Percentiles rank a stretch among this genome's conserved stretches.
phyloP scores from a whole-genome alignment of 2,888 invertebrate genomes.

The Plebejus anna region DNA sequence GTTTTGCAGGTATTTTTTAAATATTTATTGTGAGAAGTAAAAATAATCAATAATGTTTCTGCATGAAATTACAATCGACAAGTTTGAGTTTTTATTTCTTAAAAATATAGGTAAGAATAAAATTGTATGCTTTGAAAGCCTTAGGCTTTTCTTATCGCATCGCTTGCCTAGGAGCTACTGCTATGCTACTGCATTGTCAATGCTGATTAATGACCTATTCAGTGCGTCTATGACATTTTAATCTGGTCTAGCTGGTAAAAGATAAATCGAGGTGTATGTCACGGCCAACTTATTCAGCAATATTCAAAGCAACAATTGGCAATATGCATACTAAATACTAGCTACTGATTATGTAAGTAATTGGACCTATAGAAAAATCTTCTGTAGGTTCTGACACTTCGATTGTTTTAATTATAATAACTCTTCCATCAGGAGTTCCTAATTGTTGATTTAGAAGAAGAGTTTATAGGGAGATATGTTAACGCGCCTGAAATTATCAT shows the following conservation, averaged over 20 bases:
- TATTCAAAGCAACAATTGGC: constrained; percentile 2
- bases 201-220: constrained; percentile 7
- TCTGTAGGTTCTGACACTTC: neutral
- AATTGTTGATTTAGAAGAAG: neutral
- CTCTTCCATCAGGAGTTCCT: neutral
- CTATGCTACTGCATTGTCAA: neutral
- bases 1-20: neutral
- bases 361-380: neutral
- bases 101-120: too few species aligned
- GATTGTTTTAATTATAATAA: neutral
- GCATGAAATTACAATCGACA: neutral
- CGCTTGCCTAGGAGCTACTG: neutral
- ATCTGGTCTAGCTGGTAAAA: constrained; percentile 8
- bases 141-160: neutral
- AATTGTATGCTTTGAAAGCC: neutral
- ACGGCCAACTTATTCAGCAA: neutral
- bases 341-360: neutral
- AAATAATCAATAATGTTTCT: neutral
- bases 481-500: neutral
- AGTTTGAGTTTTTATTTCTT: neutral
- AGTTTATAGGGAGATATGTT: neutral
- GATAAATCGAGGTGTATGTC: constrained; percentile 9
- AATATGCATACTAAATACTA: neutral
- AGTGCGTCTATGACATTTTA: constrained; percentile 4
- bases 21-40: neutral